Evolutionary conservation across 2,797 vertebrate species (phyloP).

Genomic region (Crypturellus tataupa): DNA sequence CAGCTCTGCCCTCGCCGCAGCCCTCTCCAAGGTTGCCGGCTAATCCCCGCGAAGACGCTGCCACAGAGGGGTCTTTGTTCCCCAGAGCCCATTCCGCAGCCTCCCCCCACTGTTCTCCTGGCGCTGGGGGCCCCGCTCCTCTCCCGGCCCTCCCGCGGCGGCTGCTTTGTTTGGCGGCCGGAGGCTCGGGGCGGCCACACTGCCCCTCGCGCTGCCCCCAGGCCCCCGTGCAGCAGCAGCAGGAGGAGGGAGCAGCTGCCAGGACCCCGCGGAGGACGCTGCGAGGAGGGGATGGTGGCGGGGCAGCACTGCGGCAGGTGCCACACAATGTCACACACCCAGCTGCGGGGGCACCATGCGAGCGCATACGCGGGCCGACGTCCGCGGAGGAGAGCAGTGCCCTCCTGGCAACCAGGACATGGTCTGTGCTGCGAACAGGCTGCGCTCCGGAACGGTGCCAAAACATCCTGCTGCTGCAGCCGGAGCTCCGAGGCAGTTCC

Average conservation of each 20-base stretch:
- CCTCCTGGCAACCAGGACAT: background rate
- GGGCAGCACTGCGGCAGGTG: too few relatives aligned
- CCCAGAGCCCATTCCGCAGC: background rate
- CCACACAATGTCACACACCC: too few relatives aligned
- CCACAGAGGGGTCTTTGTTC: background rate
- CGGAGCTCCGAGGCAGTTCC: rapidly evolving
- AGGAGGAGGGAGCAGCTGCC: too few relatives aligned
- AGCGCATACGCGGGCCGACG: rapidly evolving
- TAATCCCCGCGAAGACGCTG: background rate
- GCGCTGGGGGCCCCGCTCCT: rapidly evolving
- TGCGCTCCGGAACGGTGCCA: background rate
- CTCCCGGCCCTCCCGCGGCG: too few relatives aligned
- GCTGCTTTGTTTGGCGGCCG: too few relatives aligned
- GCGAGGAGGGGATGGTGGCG: too few relatives aligned
- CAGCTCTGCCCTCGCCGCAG: background rate
- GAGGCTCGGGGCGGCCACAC: too few relatives aligned
- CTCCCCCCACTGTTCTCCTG: background rate
- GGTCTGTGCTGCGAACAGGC: rapidly evolving
- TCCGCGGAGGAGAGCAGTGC: background rate
- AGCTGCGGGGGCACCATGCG: background rate
- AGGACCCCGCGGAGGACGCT: background rate
- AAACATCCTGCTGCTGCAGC: background rate
- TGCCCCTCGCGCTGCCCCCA: too few relatives aligned
- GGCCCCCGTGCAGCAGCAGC: too few relatives aligned
- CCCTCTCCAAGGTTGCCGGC: background rate